Conservation (phyloP, 1,140 invertebrate species). For the Tetragonula clypearis region DNA sequence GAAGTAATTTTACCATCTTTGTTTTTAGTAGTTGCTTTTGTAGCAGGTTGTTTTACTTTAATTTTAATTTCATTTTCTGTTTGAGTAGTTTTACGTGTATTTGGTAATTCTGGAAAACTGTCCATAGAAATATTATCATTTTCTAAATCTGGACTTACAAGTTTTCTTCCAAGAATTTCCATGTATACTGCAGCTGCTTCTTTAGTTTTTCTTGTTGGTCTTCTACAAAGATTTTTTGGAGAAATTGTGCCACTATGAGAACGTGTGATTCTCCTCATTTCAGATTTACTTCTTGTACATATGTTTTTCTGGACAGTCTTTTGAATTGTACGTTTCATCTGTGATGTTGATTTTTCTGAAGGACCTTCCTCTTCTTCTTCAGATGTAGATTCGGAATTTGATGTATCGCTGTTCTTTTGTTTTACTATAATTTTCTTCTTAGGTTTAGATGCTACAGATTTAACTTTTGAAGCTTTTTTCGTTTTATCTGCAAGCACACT, state of each 20-base stretch:
- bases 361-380: constrained; percentile 74
- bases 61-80: constrained; percentile 85
- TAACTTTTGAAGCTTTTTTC: constrained; percentile 55
- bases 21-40: constrained; percentile 40
- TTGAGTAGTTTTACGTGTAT: constrained; percentile 84
- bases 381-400: constrained; percentile 75
- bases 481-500: constrained; percentile 64
- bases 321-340: constrained; percentile 61
- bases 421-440: constrained; percentile 63
- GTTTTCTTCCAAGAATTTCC: constrained; percentile 88
- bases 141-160: constrained; percentile 83
- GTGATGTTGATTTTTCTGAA: constrained; percentile 49
- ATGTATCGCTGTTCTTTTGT: constrained; percentile 66
- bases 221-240: constrained; percentile 66
- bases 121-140: constrained; percentile 85
- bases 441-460: constrained; percentile 56
- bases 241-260: constrained; percentile 68
- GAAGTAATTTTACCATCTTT: constrained; percentile 53
- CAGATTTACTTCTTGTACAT: constrained; percentile 72
- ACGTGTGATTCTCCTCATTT: constrained; percentile 75
- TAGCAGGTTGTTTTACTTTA: constrained; percentile 70
- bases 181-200: constrained; percentile 89
- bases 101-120: constrained; percentile 87
- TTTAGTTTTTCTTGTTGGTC: constrained; percentile 88
- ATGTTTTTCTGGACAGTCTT: constrained; percentile 72